These are phyloP conservation scores for Nasua narica DNA, from an alignment of 2,797 vertebrate species.

Conservation along the genomic window DNA sequence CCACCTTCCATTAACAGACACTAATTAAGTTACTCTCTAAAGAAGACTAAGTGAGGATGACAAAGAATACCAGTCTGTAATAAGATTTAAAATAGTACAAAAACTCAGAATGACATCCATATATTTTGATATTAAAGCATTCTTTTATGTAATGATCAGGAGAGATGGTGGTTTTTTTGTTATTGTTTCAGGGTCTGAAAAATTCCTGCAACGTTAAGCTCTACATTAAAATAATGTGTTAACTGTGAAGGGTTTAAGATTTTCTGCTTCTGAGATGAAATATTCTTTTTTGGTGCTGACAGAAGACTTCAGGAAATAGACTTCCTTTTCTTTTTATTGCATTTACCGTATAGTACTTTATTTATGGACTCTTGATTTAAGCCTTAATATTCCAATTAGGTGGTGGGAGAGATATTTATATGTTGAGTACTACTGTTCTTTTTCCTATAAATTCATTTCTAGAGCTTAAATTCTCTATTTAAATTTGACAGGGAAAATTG, in stretches of 20 bases:
- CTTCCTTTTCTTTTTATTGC: neutral
- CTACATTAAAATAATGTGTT: neutral
- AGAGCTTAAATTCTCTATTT: neutral
- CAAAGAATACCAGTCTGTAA: neutral
- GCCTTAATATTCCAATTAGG: neutral
- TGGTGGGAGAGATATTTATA: neutral
- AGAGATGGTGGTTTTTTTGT: neutral
- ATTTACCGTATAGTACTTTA: neutral
- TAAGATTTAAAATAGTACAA: neutral
- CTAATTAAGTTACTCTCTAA: neutral
- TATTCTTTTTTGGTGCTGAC: conserved; percentile 43
- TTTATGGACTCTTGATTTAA: neutral
- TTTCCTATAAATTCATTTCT: conserved; percentile 3
- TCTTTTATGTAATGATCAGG: neutral
- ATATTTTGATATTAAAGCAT: neutral
- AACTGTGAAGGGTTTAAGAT: neutral
- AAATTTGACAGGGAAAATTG: neutral
- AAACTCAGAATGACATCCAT: neutral
- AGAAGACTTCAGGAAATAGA: conserved; percentile 22
- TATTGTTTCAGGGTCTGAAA: neutral
- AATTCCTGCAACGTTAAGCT: neutral
- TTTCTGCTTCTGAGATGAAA: conserved; percentile 14
- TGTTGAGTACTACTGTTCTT: neutral
- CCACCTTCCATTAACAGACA: neutral
- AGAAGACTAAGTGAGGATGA: neutral